Base-by-base conservation (phyloP, 2,797 vertebrate species). In the Morelia viridis region DNA sequence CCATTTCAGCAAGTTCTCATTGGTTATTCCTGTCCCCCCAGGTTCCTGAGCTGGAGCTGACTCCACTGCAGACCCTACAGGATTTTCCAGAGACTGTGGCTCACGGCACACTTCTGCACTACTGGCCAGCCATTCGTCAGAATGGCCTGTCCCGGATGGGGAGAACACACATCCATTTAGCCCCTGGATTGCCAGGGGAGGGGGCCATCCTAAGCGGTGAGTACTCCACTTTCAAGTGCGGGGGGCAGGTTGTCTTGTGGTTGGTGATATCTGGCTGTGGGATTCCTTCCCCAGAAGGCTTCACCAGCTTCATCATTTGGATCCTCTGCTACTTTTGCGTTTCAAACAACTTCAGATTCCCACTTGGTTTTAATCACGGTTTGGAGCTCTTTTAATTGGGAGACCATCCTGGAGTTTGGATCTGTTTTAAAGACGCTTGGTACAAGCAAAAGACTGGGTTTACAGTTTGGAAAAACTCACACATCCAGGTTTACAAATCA, bases 131-230 rank as follows among this genome's bases (percentile, higher is more conserved):
- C 90, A 99, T 99, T 92, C 97, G 95, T 87, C 96, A 96, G 35
- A 94, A 95, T 53, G 99, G 99, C 87, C 97, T 99, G 93, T 98
- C 96, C 3, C 95, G 98, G 93, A 98, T 97, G 97, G 97, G 94
- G 1, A 98, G 99, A 60, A 98, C 96, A 0, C 99, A 99, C 95
- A 98, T 99, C 94, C 99, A 99, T 94, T 96, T 99, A 95, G 98
- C 98, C 0, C 92, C 97, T 0, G 98, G 98, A 28, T 97, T 98
- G 85, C 98, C 98, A 1, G 98, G 97, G 46, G 98, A 98, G 19
- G 94, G 97, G 0, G 96, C 94, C 0, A 95, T 98, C 85, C 96
- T 98, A 94, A 99, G 98, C 5, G 98, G 98, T 98, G 80, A 97
- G 97, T 95, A 1, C 19, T 11, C 57, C 10, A 22, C 13, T 28